phyloP scores from a whole-genome alignment of 2,888 invertebrate genomes.

The Rosalia funebris region DNA sequence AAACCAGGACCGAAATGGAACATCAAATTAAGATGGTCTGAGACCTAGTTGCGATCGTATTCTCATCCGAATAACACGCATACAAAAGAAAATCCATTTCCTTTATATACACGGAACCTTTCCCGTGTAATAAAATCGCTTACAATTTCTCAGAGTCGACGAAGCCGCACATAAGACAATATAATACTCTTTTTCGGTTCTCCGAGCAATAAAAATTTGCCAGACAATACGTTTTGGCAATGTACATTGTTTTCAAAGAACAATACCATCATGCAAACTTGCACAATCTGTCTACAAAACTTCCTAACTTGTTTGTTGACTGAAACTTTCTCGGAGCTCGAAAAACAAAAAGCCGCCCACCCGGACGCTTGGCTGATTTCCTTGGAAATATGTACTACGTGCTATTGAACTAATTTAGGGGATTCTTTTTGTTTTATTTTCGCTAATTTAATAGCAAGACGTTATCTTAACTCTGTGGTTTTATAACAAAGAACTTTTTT shows the following conservation, averaged over 20 bases:
- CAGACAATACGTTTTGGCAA: slow-evolving; percentile 53
- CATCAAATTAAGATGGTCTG: too few relatives aligned
- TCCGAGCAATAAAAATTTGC: slow-evolving; percentile 54
- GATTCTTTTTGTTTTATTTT: not conserved
- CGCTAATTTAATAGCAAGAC: too few relatives aligned
- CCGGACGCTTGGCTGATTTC: slow-evolving; percentile 38
- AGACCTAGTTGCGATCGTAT: too few relatives aligned
- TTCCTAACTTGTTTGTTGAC: slow-evolving; percentile 54
- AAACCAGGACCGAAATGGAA: too few relatives aligned
- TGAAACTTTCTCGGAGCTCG: slow-evolving; percentile 45
- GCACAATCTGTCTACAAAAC: slow-evolving; percentile 57
- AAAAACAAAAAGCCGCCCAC: slow-evolving; percentile 45
- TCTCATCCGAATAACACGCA: too few relatives aligned
- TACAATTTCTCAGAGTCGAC: slow-evolving; percentile 31
- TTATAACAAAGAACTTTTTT: too few relatives aligned
- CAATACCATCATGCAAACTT: slow-evolving; percentile 57
- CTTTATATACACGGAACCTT: slow-evolving; percentile 9
- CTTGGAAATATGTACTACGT: slow-evolving; percentile 31
- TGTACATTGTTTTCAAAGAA: slow-evolving; percentile 57
- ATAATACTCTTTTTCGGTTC: slow-evolving; percentile 38
- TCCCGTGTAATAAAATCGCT: slow-evolving; percentile 32
- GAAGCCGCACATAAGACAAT: slow-evolving; percentile 39
- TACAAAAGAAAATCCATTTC: too few relatives aligned
- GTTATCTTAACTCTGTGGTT: too few relatives aligned
- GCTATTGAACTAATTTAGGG: slow-evolving; percentile 18